Base-by-base conservation (phyloP, 2,113 vertebrate species). In the Oncorhynchus keta region DNA sequence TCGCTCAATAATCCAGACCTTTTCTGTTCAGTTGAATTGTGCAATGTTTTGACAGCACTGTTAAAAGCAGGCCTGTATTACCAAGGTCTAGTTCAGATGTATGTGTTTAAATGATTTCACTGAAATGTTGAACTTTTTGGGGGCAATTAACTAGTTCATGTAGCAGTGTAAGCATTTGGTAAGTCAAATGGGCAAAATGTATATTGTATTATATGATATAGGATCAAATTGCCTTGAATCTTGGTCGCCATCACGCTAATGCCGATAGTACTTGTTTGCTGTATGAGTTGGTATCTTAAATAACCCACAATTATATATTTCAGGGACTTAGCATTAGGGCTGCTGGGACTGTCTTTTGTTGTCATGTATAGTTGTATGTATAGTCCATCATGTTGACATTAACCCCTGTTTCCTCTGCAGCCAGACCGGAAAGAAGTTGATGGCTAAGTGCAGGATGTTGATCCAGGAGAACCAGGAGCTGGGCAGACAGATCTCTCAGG, bases 361-460 rank as follows among this genome's bases (percentile, higher is more conserved):
- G n/a, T 51, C 4, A 61, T 61, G 3, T 61, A 61, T 61, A 16
- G 18, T 57, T 57, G 13, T 45, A 11, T 45, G 39, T 45, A 16
- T n/a, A 8, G 59, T 22, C 5, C 59, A 24, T 22, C 93, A 88
- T 95, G 94, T 99, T 35, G 97, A 98, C 96, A 95, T 95, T 93
- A 95, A 95, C 93, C 95, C 97, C 39, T 11, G 95, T 98, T 95
- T 98, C 96, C 95, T 95, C 99, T 98, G 86, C 97, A 99, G 98
- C 95, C 98, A 99, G 95, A 99, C 98, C 87, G 98, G 98, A 89
- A 99, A 99, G 96, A 99, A 99, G 93, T 95, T 99, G 96, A 99
- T 99, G 98, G 97, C 97, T 93, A 99, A 99, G 93, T 99, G 97
- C 94, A 96, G 98, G 91, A 99, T 99, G 98, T 95, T 99, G 94